phyloP scores from a whole-genome alignment of 2,797 vertebrate species.

The Pangasius larnaudii region DNA sequence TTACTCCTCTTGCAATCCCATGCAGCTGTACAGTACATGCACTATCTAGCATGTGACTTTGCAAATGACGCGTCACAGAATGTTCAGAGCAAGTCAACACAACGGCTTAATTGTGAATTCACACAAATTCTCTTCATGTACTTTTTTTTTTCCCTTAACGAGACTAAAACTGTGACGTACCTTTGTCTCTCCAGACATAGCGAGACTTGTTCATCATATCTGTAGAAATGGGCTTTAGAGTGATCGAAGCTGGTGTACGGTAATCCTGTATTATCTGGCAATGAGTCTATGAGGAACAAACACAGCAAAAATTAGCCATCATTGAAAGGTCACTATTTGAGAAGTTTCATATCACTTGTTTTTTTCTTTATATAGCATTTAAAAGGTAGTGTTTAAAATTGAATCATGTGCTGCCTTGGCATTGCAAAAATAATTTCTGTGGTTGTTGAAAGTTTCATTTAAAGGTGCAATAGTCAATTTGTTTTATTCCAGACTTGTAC shows the following conservation, averaged over 20 bases:
- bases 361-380: neutral
- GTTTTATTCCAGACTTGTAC: neutral
- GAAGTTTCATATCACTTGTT: neutral
- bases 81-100: neutral
- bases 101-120: neutral
- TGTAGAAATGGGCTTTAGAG: slow-evolving; percentile 95
- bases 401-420: neutral
- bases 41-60: neutral
- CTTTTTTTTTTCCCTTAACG: neutral
- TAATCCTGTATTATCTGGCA: slow-evolving; percentile 85
- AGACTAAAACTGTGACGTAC: slow-evolving; percentile 67
- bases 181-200: slow-evolving; percentile 92
- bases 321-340: neutral
- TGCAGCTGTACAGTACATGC: neutral
- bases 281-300: slow-evolving; percentile 73
- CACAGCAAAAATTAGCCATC: neutral
- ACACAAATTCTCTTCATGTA: neutral
- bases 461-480: neutral
- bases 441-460: neutral
- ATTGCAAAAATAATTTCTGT: neutral
- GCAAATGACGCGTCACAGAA: neutral
- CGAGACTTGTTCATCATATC: slow-evolving; percentile 95
- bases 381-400: neutral
- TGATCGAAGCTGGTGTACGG: slow-evolving; percentile 94
- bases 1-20: neutral